A percentile compares a stretch with the other conserved stretches of the same genome.
These are phyloP conservation scores for Cyprinodon brontotheroides DNA, from an alignment of 2,113 vertebrate genomes.

Conservation along the genomic window DNA sequence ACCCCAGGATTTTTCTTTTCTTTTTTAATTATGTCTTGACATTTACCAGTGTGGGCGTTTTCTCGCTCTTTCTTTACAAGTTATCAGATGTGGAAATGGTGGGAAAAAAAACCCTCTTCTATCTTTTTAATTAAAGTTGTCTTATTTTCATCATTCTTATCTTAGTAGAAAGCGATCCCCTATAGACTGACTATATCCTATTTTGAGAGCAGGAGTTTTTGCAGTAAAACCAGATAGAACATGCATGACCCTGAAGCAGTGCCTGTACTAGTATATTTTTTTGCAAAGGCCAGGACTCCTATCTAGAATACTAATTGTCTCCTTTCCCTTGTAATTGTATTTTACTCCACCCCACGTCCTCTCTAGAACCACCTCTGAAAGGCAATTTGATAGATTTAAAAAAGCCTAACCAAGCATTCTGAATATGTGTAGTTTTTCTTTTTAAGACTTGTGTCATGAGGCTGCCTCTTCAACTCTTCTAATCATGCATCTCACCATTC, in stretches of 20 bases:
- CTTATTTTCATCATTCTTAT: conserved; percentile 64
- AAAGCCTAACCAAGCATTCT: conserved; percentile 8
- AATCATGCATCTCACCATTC: neutral
- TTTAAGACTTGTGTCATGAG: neutral
- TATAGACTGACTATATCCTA: conserved; percentile 9
- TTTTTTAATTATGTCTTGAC: conserved; percentile 41
- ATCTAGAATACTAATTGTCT: conserved; percentile 61
- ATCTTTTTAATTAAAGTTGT: conserved; percentile 70
- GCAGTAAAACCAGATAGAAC: conserved; percentile 57
- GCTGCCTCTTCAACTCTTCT: neutral
- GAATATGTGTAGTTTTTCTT: conserved; percentile 5
- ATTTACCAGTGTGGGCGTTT: conserved; percentile 54
- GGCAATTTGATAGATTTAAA: conserved; percentile 10
- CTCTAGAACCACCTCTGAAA: conserved; percentile 10
- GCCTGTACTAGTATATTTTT: conserved; percentile 60
- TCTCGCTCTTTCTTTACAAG: conserved; percentile 24
- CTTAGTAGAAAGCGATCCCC: conserved; percentile 29
- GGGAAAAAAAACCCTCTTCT: conserved; percentile 7
- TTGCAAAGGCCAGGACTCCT: conserved; percentile 48
- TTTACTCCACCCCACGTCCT: conserved; percentile 16
- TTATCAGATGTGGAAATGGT: conserved; percentile 38
- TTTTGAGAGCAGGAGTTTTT: conserved; percentile 23
- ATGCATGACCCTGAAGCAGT: conserved; percentile 60
- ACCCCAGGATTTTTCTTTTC: neutral
- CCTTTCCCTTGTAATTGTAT: conserved; percentile 17